phyloP scores from a whole-genome alignment of 2,888 invertebrate genomes.

The Parnassius mnemosyne region DNA sequence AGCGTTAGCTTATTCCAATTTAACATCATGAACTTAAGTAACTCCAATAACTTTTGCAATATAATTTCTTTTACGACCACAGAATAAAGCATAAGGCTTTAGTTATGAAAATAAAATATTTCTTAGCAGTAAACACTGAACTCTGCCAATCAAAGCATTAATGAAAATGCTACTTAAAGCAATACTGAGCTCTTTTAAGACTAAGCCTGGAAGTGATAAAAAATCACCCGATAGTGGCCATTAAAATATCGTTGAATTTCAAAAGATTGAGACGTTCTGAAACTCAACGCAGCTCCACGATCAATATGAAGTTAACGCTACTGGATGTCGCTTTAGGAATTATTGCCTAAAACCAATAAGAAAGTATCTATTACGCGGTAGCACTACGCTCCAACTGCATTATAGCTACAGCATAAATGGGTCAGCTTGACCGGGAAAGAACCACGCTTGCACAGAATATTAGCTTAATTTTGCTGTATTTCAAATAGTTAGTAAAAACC shows the following conservation, averaged over 20 bases:
- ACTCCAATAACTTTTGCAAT: too few relatives aligned
- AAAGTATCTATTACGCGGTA: too few relatives aligned
- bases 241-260: constrained; percentile 78
- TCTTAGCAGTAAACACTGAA: constrained; percentile 40
- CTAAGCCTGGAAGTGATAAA: constrained; percentile 40
- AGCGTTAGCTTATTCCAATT: constrained; percentile 13
- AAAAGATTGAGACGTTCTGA: constrained; percentile 59
- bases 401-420: too few relatives aligned
- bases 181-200: constrained; percentile 59
- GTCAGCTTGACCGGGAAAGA: too few relatives aligned
- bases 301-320: not conserved
- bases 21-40: constrained; percentile 10
- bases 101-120: constrained; percentile 35
- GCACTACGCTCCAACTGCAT: too few relatives aligned
- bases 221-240: constrained; percentile 69
- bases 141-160: constrained; percentile 51
- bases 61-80: not conserved
- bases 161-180: constrained; percentile 60
- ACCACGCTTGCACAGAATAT: too few relatives aligned
- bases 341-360: too few relatives aligned
- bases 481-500: too few relatives aligned
- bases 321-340: constrained; percentile 5
- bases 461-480: too few relatives aligned
- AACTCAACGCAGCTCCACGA: constrained; percentile 2
- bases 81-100: constrained; percentile 17